phyloP scores from a whole-genome alignment of 1,140 invertebrate species.

The Trichonephila clavipes region DNA sequence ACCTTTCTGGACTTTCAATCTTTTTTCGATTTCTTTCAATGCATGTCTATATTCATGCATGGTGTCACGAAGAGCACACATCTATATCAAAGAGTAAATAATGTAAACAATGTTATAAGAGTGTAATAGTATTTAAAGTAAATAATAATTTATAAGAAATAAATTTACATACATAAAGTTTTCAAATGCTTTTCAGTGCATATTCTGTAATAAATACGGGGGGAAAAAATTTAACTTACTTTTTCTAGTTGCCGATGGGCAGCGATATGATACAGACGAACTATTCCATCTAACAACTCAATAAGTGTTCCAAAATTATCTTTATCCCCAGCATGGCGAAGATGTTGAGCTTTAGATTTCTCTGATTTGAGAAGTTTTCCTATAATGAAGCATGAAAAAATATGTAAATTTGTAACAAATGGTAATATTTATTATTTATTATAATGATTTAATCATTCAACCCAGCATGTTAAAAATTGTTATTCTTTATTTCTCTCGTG shows the following conservation, averaged over 20 bases:
- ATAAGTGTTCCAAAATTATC: conserved; percentile 78
- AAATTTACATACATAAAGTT: no score
- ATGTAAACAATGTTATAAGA: no score
- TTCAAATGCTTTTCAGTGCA: no score
- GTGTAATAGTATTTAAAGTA: no score
- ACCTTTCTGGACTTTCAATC: conserved; percentile 77
- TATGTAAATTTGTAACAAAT: no score
- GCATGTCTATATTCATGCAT: conserved; percentile 84
- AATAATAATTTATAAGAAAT: no score
- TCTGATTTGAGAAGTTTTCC: conserved; percentile 61
- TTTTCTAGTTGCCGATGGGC: conserved; percentile 88
- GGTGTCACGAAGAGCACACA: conserved; percentile 83
- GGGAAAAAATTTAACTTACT: conserved; percentile 80
- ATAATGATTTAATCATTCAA: no score
- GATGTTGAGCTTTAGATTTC: conserved; percentile 69
- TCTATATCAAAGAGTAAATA: conserved; percentile 77
- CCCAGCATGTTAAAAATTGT: no score
- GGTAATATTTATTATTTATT: no score
- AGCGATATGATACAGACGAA: conserved; percentile 86
- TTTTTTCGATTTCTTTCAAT: conserved; percentile 82
- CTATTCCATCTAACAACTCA: conserved; percentile 86
- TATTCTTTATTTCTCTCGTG: no score
- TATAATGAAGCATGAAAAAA: background rate
- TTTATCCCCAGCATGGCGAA: conserved; percentile 69
- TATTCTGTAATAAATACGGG: no score